Evolutionary conservation across 2,113 vertebrate genomes (phyloP), one percentile per base, ranked within the genome.

Genomic region (Eulacestoma nigropectus): DNA sequence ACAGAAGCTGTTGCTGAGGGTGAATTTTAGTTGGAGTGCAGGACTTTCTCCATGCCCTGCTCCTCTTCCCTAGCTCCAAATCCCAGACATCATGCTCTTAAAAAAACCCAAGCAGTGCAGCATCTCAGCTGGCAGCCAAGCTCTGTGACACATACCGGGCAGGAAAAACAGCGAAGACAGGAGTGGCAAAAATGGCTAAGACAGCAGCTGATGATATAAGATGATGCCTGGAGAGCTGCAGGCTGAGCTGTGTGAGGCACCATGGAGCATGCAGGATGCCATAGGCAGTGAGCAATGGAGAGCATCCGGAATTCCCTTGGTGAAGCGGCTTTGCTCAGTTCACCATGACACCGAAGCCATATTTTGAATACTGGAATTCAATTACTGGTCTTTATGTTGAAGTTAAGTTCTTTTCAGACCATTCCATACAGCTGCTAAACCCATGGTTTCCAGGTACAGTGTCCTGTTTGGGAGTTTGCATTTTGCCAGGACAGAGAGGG

Each of bases 291-390:
- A 87, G 53, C 44, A 64, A 11, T 12, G 21, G 44, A 75, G 29
- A 44, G 21, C 63, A 39, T 9, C 49, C n/a, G 33, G 67, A 42
- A 25, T 18, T 62, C 23, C 9, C 82, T 93, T 37, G 78, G 50
- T 69, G 72, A 96, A 91, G 67, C 85, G 89, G 33, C 47, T 87
- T 90, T 86, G 82, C 90, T 84, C 87, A 62, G 78, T 73, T 93
- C 68, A 68, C 67, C 16, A 1, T 32, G 22, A 57, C 19, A 44
- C n/a, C 27, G 11, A 23, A 35, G 39, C 33, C 35, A 8, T 14
- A 35, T 50, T 85, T 74, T 53, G 20, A 69, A 5, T 16, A 64
- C 0, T 32, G 11, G 69, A 62, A 27, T 12, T 57, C 41, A 64
- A 3, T 27, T 25, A 62, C 18, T 19, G n/a, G 15, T 23, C 55